Evolutionary conservation across 2,113 vertebrate genomes (phyloP).

Genomic region (Telmatochromis sp.): DNA sequence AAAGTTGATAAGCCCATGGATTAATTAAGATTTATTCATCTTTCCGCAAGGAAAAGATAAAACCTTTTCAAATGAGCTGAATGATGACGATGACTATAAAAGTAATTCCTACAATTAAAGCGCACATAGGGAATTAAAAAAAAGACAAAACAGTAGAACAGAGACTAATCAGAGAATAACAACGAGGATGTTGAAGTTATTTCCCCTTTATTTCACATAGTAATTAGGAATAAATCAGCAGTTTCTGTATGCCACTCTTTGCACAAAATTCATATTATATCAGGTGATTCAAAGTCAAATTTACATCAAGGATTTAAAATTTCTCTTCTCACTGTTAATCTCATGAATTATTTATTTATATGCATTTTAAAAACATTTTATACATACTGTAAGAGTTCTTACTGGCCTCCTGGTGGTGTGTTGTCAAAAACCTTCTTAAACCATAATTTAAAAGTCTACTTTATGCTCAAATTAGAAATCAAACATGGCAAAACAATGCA

Average conservation of each 20-base stretch:
- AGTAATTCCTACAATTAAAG: neutral
- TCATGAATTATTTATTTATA: neutral
- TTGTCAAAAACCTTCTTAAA: neutral
- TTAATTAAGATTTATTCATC: conserved; percentile 10
- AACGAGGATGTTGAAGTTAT: neutral
- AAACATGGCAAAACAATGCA: neutral
- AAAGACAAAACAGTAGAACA: neutral
- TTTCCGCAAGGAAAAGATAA: conserved; percentile 15
- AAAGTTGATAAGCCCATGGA: neutral
- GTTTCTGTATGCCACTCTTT: neutral
- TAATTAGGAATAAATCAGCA: neutral
- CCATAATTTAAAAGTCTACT: neutral
- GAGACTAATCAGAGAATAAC: neutral
- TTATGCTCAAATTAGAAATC: neutral
- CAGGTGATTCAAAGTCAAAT: neutral
- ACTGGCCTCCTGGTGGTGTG: neutral
- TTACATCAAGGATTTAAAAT: neutral
- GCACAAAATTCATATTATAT: neutral
- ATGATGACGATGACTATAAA: neutral
- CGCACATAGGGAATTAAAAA: neutral
- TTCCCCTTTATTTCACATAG: neutral
- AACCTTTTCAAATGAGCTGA: neutral
- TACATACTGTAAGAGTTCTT: neutral
- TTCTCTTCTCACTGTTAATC: neutral
- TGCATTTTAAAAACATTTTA: neutral